Base-by-base conservation (phyloP, 2,888 invertebrate species). In the Drosophila nigricruria region DNA sequence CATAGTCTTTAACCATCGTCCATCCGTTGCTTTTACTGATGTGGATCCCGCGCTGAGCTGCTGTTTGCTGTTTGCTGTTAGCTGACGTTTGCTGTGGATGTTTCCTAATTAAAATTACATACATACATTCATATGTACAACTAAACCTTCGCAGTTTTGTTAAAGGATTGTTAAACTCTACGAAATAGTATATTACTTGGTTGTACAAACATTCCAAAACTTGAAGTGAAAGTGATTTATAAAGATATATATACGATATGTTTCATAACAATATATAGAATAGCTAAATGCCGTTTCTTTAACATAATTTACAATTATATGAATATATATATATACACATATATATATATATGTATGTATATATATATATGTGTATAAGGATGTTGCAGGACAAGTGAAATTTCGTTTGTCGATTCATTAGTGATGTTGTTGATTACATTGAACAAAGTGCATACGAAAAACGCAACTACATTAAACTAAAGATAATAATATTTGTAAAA, bases 121-220 rank as follows among this genome's bases (percentile, higher is more conserved):
- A 47, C 36, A 38, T 36, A 58, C 40, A 58, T 18, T 60, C 23
- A 50, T 73, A 79, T 79, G 56, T 79, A 80, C 76, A 79, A 71
- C 68, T 88, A 90, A 89, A 89, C 88, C 88, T 90, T 89, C 88
- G 88, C 88, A 89, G 90, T 77, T 88, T 90, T 90, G 78, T 84
- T 85, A 89, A 84, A 74, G 67, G 52, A 70, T 65, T 59, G 57
- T 68, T 58, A 63, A 77, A 60, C 45, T 47, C 68, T 82, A 80
- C 78, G 43, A 76, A 81, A 76, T 67, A 74, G 50, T 67, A 60
- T 36, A 54, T 68, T 70, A 70, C 71, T 79, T 72, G 67, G 50
- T 42, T 47, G 59, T 82, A 87, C 81, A 91, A 90, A 83, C 91
- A 91, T 91, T 90, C 90, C 83, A 80, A 78, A 80, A 82, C 71